These are phyloP conservation scores for Podarcis raffonei DNA, from an alignment of 2,113 vertebrate genomes.

Conservation along the genomic window DNA sequence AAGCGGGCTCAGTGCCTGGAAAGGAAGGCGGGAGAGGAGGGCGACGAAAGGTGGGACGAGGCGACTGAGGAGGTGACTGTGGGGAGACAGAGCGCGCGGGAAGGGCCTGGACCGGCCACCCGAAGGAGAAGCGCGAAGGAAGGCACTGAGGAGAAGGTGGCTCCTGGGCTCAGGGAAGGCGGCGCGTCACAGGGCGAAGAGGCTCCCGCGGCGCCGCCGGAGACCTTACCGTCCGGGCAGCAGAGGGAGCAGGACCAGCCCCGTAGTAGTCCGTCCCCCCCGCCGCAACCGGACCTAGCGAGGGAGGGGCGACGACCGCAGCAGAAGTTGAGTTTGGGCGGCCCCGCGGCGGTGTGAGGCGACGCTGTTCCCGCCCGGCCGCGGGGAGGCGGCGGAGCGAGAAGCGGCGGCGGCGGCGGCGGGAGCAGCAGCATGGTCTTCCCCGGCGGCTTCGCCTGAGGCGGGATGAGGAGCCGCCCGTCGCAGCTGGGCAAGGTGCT, in stretches of 20 bases:
- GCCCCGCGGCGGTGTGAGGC: neutral
- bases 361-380: too few relatives aligned
- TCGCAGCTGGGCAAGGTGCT: slow-evolving; percentile 64
- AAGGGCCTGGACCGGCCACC: neutral
- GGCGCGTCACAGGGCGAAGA: neutral
- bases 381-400: neutral
- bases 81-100: neutral
- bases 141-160: neutral
- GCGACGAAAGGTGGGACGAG: too few relatives aligned
- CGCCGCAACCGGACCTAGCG: too few relatives aligned
- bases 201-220: too few relatives aligned
- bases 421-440: neutral
- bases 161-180: slow-evolving; percentile 47
- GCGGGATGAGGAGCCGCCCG: slow-evolving; percentile 60
- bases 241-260: neutral
- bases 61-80: neutral
- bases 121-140: slow-evolving; percentile 14
- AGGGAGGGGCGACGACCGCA: neutral
- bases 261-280: neutral
- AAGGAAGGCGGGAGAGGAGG: neutral
- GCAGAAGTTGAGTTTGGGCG: neutral
- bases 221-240: neutral
- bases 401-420: neutral
- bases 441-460: neutral
- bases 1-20: neutral